Conservation (phyloP, 2,113 vertebrate genomes). For the Hyperopisus bebe region DNA sequence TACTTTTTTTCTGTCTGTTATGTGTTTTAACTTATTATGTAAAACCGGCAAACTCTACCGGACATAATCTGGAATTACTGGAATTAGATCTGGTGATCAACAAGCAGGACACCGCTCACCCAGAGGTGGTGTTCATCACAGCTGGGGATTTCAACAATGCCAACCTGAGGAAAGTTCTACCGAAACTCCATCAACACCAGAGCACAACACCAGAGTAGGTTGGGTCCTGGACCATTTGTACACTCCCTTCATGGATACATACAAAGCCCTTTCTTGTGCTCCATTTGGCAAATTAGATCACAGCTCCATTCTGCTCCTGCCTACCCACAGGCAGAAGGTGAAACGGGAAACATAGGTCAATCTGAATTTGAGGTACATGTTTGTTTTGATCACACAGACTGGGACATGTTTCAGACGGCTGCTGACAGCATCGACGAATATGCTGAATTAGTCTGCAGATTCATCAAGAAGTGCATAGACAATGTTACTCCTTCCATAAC, state of each 20-base stretch:
- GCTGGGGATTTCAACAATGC: neutral
- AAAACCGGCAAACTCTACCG: too few species aligned
- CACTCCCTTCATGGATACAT: neutral
- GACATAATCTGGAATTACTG: too few species aligned
- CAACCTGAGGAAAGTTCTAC: neutral
- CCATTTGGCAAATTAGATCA: slow-evolving; percentile 22
- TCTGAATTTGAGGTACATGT: neutral
- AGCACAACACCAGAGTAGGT: neutral
- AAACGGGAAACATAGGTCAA: slow-evolving; percentile 21
- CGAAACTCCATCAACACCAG: neutral
- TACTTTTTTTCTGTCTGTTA: too few species aligned
- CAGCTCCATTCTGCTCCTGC: slow-evolving; percentile 15
- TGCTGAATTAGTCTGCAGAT: neutral
- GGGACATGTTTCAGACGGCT: neutral
- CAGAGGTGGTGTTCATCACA: too few species aligned
- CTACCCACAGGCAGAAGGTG: slow-evolving; percentile 22
- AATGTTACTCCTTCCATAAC: neutral
- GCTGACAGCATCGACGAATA: neutral
- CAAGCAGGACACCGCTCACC: too few species aligned
- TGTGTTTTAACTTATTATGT: too few species aligned
- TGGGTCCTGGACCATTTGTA: neutral
- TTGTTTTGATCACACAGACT: neutral
- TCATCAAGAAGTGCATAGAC: neutral
- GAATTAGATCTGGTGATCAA: too few species aligned
- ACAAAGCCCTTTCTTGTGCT: neutral